phyloP scores from a whole-genome alignment of 2,888 invertebrate species.

The Caenorhabditis parvicauda region DNA sequence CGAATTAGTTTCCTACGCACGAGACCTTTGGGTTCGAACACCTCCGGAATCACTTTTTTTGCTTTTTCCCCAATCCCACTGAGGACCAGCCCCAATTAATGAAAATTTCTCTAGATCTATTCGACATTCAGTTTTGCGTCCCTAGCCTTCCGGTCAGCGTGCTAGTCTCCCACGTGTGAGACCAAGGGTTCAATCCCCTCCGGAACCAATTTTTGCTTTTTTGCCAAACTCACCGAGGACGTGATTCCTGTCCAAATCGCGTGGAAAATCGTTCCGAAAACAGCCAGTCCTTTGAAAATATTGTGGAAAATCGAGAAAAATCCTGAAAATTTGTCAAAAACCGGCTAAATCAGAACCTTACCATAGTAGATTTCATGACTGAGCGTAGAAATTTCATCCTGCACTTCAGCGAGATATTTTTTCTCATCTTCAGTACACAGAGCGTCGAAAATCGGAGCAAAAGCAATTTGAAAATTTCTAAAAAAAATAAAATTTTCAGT shows the following conservation, averaged over 20 bases:
- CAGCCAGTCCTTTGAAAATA: constrained; percentile 18
- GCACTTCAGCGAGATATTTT: constrained; percentile 13
- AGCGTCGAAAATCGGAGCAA: constrained; percentile 33
- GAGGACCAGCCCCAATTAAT: neutral
- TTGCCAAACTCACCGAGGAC: constrained; percentile 15
- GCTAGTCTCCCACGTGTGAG: too few relatives aligned
- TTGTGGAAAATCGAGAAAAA: constrained; percentile 13
- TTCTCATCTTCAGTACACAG: constrained; percentile 22
- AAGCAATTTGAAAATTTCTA: too few relatives aligned
- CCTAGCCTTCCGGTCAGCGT: too few relatives aligned
- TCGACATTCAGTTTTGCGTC: too few relatives aligned
- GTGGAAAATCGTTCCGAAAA: constrained; percentile 32
- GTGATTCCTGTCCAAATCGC: constrained; percentile 26
- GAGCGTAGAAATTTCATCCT: constrained; percentile 15
- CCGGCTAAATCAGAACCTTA: neutral
- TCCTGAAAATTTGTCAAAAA: constrained; percentile 1
- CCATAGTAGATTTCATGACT: constrained; percentile 14
- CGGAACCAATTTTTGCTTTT: neutral
- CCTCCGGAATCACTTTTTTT: neutral
- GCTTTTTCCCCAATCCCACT: neutral
- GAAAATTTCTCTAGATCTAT: neutral
- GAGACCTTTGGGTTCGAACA: neutral
- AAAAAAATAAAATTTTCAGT: too few relatives aligned
- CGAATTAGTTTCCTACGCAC: neutral
- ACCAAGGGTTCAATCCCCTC: too few relatives aligned